These are phyloP conservation scores for Ailurus styani DNA, from an alignment of 2,113 vertebrate species.

Conservation along the genomic window DNA sequence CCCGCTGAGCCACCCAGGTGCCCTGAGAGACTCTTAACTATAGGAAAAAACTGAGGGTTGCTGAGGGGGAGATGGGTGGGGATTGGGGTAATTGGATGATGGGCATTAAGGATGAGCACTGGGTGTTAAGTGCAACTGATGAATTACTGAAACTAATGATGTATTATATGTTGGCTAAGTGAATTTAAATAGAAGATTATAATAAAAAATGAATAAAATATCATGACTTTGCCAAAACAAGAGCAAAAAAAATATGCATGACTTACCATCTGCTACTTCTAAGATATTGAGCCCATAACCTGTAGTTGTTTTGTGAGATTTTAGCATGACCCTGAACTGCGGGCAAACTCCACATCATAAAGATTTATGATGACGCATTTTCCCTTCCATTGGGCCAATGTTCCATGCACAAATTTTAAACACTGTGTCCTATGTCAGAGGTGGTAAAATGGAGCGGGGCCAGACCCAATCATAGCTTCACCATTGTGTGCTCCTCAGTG, in stretches of 20 bases:
- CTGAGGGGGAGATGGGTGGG: too few species aligned
- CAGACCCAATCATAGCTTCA: not conserved
- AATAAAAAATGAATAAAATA: not conserved
- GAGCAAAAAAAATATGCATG: too few species aligned
- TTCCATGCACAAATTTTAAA: not conserved
- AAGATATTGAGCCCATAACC: not conserved
- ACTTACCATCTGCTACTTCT: not conserved
- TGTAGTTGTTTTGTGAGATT: not conserved
- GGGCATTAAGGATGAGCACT: too few species aligned
- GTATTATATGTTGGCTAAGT: too few species aligned
- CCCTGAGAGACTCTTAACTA: too few species aligned
- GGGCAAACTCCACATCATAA: not conserved
- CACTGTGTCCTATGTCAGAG: rapidly evolving
- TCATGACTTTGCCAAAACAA: not conserved
- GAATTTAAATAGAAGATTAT: too few species aligned
- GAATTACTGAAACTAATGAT: too few species aligned
- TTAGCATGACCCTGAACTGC: not conserved
- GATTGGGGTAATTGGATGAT: too few species aligned
- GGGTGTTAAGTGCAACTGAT: too few species aligned
- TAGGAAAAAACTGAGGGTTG: too few species aligned
- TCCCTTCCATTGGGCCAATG: not conserved
- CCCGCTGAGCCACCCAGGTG: too few species aligned
- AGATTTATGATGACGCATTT: too few species aligned
- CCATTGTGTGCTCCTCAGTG: not conserved
- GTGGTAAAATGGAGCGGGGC: not conserved